Base-by-base conservation (phyloP, 2,888 invertebrate species). In the Tryphoninae sp. region DNA sequence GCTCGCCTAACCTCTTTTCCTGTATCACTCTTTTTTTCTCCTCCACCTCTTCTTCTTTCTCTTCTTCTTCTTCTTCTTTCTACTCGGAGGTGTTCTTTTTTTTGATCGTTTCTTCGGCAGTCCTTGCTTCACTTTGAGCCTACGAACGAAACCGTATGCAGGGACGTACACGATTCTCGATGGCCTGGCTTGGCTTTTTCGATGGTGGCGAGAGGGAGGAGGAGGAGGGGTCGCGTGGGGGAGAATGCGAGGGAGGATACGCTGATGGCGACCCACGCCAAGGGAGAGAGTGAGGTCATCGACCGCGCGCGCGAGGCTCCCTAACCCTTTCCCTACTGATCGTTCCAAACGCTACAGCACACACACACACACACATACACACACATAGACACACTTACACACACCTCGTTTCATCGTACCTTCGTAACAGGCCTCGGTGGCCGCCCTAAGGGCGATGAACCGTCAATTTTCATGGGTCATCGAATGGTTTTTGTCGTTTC, bases 391-490 rank as follows among this genome's bases (percentile, higher is more conserved):
- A 23, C 68, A 13, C 58, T 33, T 33, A 26, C 71, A 23, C 69
- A 53, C 55, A 33, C 69, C 75, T 64, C 16, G 78, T 78, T 78
- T 71, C 71, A 69, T 74, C 51, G 71, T 71, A 59, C 45, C 16
- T 61, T 55, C 51, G 79, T 72, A 82, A 67, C 67, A 68, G 76
- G 13, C 65, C 61, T 69, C 62, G 33, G 49, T 45, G 77, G 55
- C 72, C 68, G 71, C 67, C 80, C 80, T 76, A 71, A 83, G 87
- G 88, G 81, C 89, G 87, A 88, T 88, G 88, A 87, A 87, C 88
- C 84, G 87, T 86, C 84, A 85, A 85, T 87, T 86, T 86, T 85
- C 82, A 80, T 83, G 58, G 80, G 62, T 85, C 83, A 45, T 45
- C 45, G 45, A 45, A 13, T 45, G 45, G 45, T 45, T 45, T 13